Percentiles rank a stretch among this genome's conserved stretches.
phyloP scores from a whole-genome alignment of 2,888 invertebrate species.

The Lithophane semibrunnea region DNA sequence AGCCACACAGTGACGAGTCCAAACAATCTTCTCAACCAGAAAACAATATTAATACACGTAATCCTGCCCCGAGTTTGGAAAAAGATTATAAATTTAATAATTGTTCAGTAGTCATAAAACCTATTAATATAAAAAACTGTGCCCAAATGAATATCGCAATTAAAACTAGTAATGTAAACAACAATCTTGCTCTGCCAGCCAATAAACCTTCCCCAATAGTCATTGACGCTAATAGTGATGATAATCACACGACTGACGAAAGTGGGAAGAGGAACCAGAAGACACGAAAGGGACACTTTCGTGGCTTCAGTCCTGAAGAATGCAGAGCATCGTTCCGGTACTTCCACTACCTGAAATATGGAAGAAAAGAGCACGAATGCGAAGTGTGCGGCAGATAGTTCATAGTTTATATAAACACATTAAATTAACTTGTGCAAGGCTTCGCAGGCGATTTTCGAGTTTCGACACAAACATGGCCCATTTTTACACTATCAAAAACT shows the following conservation, averaged over 20 bases:
- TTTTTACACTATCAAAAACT: no score
- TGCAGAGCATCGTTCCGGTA: conserved; percentile 87
- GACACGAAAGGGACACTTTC: conserved; percentile 73
- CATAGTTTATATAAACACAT: conserved; percentile 58
- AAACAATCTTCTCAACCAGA: not conserved
- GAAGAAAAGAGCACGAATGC: conserved; percentile 85
- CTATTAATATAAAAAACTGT: not conserved
- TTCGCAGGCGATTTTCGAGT: no score
- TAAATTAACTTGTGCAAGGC: no score
- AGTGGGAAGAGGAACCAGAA: conserved; percentile 22
- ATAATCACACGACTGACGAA: not conserved
- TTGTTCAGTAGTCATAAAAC: conserved; percentile 24
- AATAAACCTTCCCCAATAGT: not conserved
- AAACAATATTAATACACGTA: not conserved
- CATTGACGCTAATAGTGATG: not conserved
- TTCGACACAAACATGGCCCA: no score
- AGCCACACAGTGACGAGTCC: conserved; percentile 9
- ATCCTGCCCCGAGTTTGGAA: not conserved
- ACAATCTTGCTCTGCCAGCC: not conserved
- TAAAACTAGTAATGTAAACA: not conserved
- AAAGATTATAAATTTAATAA: conserved; percentile 2
- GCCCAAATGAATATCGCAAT: conserved; percentile 7
- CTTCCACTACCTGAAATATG: conserved; percentile 89
- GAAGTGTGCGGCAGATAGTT: conserved; percentile 86
- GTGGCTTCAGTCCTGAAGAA: conserved; percentile 85